Evolutionary conservation across 2,113 vertebrate genomes (phyloP).

Genomic region (Artemisiospiza belli): DNA sequence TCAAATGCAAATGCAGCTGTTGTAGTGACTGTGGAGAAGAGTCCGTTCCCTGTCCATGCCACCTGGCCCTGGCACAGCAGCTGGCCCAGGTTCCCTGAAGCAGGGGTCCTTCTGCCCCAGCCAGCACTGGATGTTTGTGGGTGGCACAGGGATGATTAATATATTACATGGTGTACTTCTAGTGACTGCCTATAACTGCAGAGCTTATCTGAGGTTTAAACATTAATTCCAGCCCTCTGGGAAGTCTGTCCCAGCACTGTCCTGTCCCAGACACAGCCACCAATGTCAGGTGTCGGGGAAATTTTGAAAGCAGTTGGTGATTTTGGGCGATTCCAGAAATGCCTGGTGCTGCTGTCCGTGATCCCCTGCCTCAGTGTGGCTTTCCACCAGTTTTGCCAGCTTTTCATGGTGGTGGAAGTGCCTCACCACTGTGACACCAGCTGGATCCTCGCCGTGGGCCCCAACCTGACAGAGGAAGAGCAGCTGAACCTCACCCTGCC

Average conservation of each 20-base stretch:
- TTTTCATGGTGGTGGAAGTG: slow-evolving; percentile 77
- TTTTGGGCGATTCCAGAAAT: slow-evolving; percentile 85
- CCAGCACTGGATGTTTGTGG: rapidly evolving
- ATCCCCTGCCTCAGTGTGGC: slow-evolving; percentile 64
- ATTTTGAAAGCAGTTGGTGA: slow-evolving; percentile 80
- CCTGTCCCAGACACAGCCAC: not conserved
- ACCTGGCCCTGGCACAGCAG: not conserved
- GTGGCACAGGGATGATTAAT: slow-evolving; percentile 14
- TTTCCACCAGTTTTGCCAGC: slow-evolving; percentile 83
- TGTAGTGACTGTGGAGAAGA: not conserved
- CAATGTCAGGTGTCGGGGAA: slow-evolving; percentile 76
- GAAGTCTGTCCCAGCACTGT: not conserved
- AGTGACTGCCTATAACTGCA: not conserved
- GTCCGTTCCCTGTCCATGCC: not conserved
- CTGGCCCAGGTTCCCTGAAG: not conserved
- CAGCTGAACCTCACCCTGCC: slow-evolving; percentile 82
- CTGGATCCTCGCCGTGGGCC: slow-evolving; percentile 77
- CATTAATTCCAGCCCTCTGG: slow-evolving; percentile 62
- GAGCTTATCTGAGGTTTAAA: slow-evolving; percentile 73
- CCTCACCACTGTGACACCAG: slow-evolving; percentile 81
- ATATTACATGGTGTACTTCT: not conserved
- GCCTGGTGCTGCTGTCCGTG: slow-evolving; percentile 72
- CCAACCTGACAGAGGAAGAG: slow-evolving; percentile 77
- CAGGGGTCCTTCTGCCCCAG: not conserved
- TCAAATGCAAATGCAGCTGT: not conserved